Conservation (phyloP, 1,140 invertebrate species). For the Apocrypta bakeri region DNA sequence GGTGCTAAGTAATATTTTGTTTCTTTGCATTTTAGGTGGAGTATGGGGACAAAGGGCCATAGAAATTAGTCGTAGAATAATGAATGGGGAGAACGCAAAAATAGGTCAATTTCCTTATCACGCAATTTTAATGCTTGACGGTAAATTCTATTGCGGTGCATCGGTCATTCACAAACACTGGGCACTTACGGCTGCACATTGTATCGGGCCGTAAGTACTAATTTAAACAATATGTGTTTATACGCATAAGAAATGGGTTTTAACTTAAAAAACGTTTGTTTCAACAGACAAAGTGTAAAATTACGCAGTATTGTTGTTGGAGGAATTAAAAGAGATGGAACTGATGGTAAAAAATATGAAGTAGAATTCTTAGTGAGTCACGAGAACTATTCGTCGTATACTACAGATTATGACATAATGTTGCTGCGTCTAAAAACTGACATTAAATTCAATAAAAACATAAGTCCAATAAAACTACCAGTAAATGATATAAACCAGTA, state of each 20-base stretch:
- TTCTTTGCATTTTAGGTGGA: no score
- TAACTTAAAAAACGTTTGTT: no score
- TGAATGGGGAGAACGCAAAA: background rate
- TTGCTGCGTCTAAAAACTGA: background rate
- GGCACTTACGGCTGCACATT: conserved; percentile 11
- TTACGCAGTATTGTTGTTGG: no score
- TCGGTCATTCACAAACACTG: conserved; percentile 21
- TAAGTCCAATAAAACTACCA: background rate
- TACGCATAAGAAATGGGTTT: no score
- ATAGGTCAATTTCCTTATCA: conserved; percentile 14
- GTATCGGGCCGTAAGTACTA: background rate
- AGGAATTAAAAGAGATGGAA: background rate
- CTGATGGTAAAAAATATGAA: background rate
- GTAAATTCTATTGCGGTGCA: background rate
- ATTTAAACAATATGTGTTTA: no score
- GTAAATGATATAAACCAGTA: background rate
- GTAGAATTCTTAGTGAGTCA: background rate
- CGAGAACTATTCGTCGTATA: no score
- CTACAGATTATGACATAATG: background rate
- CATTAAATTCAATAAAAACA: background rate
- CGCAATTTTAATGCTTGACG: background rate
- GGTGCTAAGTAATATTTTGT: no score
- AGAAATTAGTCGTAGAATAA: no score
- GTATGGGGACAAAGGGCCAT: no score
- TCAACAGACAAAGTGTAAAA: no score